Conservation (phyloP, 2,888 invertebrate genomes). For the Entomobrya multifasciata region DNA sequence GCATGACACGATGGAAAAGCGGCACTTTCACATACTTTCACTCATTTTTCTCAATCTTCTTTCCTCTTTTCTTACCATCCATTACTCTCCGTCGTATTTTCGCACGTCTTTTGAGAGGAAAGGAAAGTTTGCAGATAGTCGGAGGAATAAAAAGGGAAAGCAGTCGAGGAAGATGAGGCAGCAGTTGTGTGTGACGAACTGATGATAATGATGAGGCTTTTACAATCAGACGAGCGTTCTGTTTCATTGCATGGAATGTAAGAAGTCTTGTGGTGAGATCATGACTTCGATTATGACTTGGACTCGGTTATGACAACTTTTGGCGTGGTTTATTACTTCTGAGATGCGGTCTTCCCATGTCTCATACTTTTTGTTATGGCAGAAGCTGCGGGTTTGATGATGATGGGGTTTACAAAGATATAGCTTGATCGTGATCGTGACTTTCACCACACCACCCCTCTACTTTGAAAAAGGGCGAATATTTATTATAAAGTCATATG, state of each 20-base stretch:
- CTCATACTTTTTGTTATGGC: background rate
- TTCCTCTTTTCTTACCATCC: slow-evolving; percentile 28
- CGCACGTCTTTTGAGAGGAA: slow-evolving; percentile 8
- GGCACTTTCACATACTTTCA: slow-evolving; percentile 36
- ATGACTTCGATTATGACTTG: slow-evolving; percentile 64
- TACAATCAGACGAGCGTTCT: background rate
- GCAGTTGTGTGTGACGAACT: background rate
- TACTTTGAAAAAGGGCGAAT: background rate
- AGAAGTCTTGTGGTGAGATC: slow-evolving; percentile 49
- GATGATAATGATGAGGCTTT: background rate
- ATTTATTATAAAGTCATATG: slow-evolving; percentile 18
- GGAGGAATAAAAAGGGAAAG: background rate
- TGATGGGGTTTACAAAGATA: slow-evolving; percentile 15
- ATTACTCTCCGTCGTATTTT: slow-evolving; percentile 45
- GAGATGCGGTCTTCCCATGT: no score
- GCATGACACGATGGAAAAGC: slow-evolving; percentile 3
- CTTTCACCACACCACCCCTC: background rate
- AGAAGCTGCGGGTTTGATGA: background rate
- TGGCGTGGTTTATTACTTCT: slow-evolving; percentile 47
- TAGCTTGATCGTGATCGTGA: slow-evolving; percentile 37
- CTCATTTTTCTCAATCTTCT: slow-evolving; percentile 72
- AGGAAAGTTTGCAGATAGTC: background rate
- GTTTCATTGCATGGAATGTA: background rate
- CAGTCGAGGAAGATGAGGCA: background rate
- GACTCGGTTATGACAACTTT: slow-evolving; percentile 49